Base-by-base conservation (phyloP, 2,797 vertebrate genomes). In the Mormyrus proboscirostris region DNA sequence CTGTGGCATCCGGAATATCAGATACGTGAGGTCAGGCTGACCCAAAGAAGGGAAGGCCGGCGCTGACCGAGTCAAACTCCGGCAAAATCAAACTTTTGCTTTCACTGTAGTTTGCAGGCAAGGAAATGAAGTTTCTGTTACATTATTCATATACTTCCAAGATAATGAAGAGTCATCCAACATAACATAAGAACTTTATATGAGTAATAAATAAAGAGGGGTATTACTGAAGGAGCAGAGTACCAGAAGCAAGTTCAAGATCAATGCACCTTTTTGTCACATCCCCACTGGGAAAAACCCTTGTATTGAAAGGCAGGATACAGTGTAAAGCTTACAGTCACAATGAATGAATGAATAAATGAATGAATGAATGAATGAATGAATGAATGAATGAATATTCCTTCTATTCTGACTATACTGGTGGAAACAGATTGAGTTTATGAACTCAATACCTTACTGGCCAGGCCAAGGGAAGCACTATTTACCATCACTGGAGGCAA, bases 401-500 rank as follows among this genome's bases (percentile, higher is more conserved):
- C 22, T 25, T 62, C 2, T 59, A 59, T 59, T 59, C 4, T 5
- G 25, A 38, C 29, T 73, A 73, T 38, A 14, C 29, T 73, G 65
- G 65, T 73, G 65, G 29, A 38, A 73, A 38, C 65, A 73, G 29
- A 6, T 19, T 83, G 76, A n/a, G 41, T 47, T 83, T 8, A 9
- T 83, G 44, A 29, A 25, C n/a, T 84, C 47, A 84, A 12, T 50
- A 50, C 19, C 47, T 49, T 29, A 85, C 83, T 85, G 10, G 83
- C 7, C 7, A 50, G 44, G 14, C 85, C 50, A 19, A 38, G 85
- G 41, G 7, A 87, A 41, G 33, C 53, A 88, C 10, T 57, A 38
- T 89, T 93, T 92, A 95, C 96, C 95, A 93, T 93, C 4, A 79
- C 90, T 92, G 88, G 91, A 65, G 0, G 94, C 94, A 79, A 92